These are phyloP conservation scores for Andrena trimmerana DNA, from an alignment of 2,888 invertebrate genomes.

Conservation along the genomic window DNA sequence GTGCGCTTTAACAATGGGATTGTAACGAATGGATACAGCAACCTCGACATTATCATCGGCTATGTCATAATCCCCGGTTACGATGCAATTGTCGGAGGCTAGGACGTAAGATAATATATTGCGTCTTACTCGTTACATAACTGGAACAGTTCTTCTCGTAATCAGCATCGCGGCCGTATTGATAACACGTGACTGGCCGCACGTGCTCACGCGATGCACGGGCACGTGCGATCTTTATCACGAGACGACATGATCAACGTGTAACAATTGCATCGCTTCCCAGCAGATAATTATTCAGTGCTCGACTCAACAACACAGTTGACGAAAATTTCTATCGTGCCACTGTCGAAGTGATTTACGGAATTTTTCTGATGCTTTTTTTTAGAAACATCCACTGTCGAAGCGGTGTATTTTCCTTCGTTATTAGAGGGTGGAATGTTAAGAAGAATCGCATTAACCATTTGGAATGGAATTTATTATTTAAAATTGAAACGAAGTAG, in stretches of 20 bases:
- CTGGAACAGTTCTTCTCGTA: slow-evolving; percentile 31
- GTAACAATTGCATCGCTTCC: slow-evolving; percentile 12
- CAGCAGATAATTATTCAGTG: not conserved
- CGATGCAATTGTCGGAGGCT: slow-evolving; percentile 8
- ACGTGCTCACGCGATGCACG: slow-evolving; percentile 54
- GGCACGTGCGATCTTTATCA: slow-evolving; percentile 66
- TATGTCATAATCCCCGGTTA: slow-evolving; percentile 30
- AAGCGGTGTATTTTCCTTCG: not conserved
- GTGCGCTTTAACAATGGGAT: not conserved
- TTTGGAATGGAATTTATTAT: not conserved
- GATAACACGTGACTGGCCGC: slow-evolving; percentile 50
- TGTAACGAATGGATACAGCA: not conserved
- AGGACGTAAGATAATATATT: slow-evolving; percentile 22
- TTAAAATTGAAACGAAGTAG: not conserved
- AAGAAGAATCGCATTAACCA: not conserved
- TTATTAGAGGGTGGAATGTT: no score
- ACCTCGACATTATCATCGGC: not conserved
- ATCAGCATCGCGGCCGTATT: slow-evolving; percentile 17
- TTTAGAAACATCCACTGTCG: not conserved
- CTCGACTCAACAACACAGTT: not conserved
- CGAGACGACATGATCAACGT: slow-evolving; percentile 50
- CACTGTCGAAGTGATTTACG: not conserved
- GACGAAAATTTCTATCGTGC: not conserved
- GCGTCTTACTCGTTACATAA: slow-evolving; percentile 38
- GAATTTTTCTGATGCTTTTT: not conserved